A percentile compares a stretch with the other conserved stretches of the same genome.
These are phyloP conservation scores for Lasiurus cinereus DNA, from an alignment of 2,113 vertebrate species.

Conservation along the genomic window DNA sequence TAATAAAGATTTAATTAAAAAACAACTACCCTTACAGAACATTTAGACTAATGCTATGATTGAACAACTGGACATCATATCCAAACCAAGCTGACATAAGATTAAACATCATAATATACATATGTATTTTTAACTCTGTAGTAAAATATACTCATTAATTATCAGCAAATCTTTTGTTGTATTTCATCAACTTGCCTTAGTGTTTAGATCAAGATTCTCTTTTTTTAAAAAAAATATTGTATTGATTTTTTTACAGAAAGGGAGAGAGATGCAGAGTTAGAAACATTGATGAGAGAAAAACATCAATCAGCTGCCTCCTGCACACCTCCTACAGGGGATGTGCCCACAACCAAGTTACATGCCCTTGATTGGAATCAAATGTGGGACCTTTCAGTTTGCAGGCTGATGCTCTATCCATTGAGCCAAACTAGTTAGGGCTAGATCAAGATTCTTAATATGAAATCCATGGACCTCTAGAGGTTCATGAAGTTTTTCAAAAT, in stretches of 20 bases:
- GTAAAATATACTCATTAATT: not conserved
- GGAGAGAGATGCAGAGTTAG: too few species aligned
- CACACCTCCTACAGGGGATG: too few species aligned
- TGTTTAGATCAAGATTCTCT: constrained; percentile 20
- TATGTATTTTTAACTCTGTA: not conserved
- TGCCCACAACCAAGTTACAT: too few species aligned
- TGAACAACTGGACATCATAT: not conserved
- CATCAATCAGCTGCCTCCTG: too few species aligned
- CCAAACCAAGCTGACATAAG: not conserved
- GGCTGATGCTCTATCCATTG: too few species aligned
- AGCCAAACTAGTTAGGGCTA: not conserved
- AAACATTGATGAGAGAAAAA: too few species aligned
- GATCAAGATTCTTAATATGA: not conserved
- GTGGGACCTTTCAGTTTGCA: too few species aligned
- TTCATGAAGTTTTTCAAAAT: not conserved
- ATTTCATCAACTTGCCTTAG: not conserved
- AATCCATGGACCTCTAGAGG: not conserved
- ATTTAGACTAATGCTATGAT: not conserved
- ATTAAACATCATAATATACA: not conserved
- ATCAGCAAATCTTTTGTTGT: not conserved
- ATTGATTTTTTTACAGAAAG: too few species aligned
- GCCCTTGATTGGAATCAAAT: too few species aligned
- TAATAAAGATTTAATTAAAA: too few species aligned
- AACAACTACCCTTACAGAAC: not conserved
- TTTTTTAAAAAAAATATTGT: too few species aligned